A percentile compares a stretch with the other conserved stretches of the same genome.
Conservation (phyloP, 1,140 invertebrate genomes). For the Melitaea cinxia region DNA sequence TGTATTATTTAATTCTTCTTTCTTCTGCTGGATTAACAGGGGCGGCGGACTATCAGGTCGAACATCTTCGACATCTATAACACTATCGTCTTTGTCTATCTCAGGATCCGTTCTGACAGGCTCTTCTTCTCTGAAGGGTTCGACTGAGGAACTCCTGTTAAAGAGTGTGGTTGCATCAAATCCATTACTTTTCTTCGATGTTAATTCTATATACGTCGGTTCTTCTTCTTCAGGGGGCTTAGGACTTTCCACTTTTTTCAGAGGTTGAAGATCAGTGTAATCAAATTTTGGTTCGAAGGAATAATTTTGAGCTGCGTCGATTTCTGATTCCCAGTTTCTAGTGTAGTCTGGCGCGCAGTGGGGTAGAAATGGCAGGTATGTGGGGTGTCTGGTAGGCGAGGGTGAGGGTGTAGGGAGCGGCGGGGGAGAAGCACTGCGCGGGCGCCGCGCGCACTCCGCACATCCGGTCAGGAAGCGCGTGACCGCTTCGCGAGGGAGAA, state of each 20-base stretch:
- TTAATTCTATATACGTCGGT: conserved; percentile 75
- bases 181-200: conserved; percentile 64
- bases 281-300: conserved; percentile 72
- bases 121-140: conserved; percentile 70
- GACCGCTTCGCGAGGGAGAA: conserved; percentile 96
- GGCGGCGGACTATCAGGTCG: conserved; percentile 60
- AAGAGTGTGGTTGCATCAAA: conserved; percentile 53
- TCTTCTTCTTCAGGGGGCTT: conserved; percentile 63
- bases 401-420: conserved; percentile 82
- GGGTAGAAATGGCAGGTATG: conserved; percentile 70
- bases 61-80: conserved; percentile 74
- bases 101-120: conserved; percentile 68
- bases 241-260: conserved; percentile 73
- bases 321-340: conserved; percentile 80
- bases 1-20: conserved; percentile 44
- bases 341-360: conserved; percentile 72
- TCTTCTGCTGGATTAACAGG: conserved; percentile 36
- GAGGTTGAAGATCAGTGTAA: conserved; percentile 67
- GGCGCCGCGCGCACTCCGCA: conserved; percentile 95
- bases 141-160: conserved; percentile 55
- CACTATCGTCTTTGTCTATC: conserved; percentile 75
- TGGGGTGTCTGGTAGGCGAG: conserved; percentile 79
- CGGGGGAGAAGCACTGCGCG: conserved; percentile 87
- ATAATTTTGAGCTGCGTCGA: conserved; percentile 76
- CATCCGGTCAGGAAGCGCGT: conserved; percentile 96